These are phyloP conservation scores for Ctenochaetus hawaiiensis DNA, from an alignment of 2,797 vertebrate species.

Conservation along the genomic window DNA sequence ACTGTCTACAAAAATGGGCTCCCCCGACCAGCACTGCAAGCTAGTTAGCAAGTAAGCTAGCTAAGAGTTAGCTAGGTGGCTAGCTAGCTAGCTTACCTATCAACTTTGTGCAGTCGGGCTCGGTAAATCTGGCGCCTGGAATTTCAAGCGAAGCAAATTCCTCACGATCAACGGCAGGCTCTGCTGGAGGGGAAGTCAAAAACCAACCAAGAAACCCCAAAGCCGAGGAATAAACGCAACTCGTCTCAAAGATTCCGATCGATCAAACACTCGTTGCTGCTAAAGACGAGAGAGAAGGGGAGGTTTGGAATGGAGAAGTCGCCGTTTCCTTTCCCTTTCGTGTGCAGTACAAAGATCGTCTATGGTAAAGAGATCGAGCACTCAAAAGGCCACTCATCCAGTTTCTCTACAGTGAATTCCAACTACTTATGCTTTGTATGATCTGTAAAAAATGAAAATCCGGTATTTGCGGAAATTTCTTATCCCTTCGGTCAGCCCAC, in stretches of 20 bases:
- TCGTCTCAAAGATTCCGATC: conserved; percentile 58
- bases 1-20: conserved; percentile 23
- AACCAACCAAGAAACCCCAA: conserved; percentile 33
- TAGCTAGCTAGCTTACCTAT: conserved; percentile 72
- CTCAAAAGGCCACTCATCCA: not conserved
- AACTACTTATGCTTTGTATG: not conserved
- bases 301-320: conserved; percentile 72
- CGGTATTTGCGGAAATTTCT: too few relatives aligned
- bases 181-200: conserved; percentile 1
- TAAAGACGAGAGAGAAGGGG: conserved; percentile 59
- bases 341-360: conserved; percentile 76
- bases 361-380: not conserved
- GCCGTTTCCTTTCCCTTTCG: conserved; percentile 84
- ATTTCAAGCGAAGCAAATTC: conserved; percentile 38
- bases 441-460: not conserved
- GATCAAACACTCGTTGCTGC: conserved; percentile 64
- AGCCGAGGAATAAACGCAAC: conserved; percentile 32
- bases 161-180: conserved; percentile 38
- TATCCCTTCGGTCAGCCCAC: too few relatives aligned
- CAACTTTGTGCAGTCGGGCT: conserved; percentile 75
- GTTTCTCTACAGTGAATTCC: not conserved
- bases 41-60: conserved; percentile 68
- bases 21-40: conserved; percentile 60
- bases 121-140: conserved; percentile 65
- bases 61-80: conserved; percentile 67